Base-by-base conservation (phyloP, 2,888 invertebrate species). In the Cotesia congregata region DNA sequence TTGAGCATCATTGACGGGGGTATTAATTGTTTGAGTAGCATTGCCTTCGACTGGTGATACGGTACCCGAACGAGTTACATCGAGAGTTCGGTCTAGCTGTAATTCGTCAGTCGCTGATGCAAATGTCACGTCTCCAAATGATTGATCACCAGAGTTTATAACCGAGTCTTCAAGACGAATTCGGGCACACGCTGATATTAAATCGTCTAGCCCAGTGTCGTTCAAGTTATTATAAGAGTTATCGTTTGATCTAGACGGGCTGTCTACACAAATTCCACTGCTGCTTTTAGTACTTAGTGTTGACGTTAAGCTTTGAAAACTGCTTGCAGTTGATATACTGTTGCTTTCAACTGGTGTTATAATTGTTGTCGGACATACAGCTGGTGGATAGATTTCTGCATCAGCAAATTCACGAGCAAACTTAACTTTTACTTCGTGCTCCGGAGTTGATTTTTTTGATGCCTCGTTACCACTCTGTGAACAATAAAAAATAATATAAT, bases 321-420 rank as follows among this genome's bases (percentile, higher is more conserved):
- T 88, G 79, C 88, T 86, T 9, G 86, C 86, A 67, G 87, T 86
- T 0, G 88, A 88, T 9, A 87, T 74, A 75, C 84, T 86, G 20
- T 82, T 84, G 60, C 67, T 77, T 50, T 78, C 80, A 20, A 59
- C 59, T 4, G 72, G 72, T 61, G 41, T 50, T 12, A 50, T 50
- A 12, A 12, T 12, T 50, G 50, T 65, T 62, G 20, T 69, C 4
- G 72, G 75, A 3, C 68, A 62, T 41, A 15, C 50, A 50, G 50
- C 40, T 20, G 62, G 38, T 59, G 76, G 67, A 65, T 59, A 41
- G 17, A 40, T 67, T 39, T 75, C 72, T 17, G 72, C 86, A 73
- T 88, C 87, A 59, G 82, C 85, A 69, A 87, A 87, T 77, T 87
- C 87, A 59, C 87, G 85, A 69, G 84, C 81, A 75, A 87, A 87